Conservation (phyloP, 2,888 invertebrate species). For the Incurvaria masculella region DNA sequence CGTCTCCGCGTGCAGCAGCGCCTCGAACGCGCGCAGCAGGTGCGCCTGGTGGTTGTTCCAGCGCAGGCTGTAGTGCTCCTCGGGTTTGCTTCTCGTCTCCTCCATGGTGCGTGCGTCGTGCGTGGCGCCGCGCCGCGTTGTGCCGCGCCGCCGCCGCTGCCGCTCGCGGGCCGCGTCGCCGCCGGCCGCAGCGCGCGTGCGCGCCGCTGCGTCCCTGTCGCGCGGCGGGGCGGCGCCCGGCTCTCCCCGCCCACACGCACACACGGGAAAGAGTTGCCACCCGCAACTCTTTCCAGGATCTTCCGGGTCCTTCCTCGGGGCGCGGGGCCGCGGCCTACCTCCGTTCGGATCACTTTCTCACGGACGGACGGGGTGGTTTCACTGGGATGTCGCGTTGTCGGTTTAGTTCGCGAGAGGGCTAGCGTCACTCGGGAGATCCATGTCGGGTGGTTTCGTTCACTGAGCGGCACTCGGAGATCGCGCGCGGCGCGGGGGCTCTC, state of each 20-base stretch:
- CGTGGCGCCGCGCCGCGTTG: conserved; percentile 17
- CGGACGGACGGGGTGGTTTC: conserved; percentile 4
- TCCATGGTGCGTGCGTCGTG: conserved; percentile 18
- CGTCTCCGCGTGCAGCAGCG: conserved; percentile 81
- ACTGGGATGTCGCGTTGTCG: neutral
- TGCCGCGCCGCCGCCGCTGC: conserved; percentile 23
- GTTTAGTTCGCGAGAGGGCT: neutral
- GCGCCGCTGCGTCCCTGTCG: conserved; percentile 21
- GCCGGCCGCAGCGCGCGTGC: conserved; percentile 26
- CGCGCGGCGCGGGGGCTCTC: neutral
- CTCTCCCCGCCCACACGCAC: conserved; percentile 10
- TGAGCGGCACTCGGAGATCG: neutral
- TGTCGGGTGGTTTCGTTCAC: too few relatives aligned
- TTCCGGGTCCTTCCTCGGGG: conserved; percentile 18
- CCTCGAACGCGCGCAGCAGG: conserved; percentile 83
- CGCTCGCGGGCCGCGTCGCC: conserved; percentile 41
- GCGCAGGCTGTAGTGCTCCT: conserved; percentile 87
- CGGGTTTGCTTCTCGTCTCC: conserved; percentile 32
- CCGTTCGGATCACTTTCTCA: conserved; percentile 26
- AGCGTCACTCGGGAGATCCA: neutral
- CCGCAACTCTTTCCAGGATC: conserved; percentile 7
- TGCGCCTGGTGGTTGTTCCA: conserved; percentile 94
- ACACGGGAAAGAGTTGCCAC: conserved; percentile 12
- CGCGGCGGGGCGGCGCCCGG: neutral
- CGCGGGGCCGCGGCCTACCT: conserved; percentile 44